Evolutionary conservation across 2,797 vertebrate genomes (phyloP).

Genomic region (Pempheris klunzingeri): DNA sequence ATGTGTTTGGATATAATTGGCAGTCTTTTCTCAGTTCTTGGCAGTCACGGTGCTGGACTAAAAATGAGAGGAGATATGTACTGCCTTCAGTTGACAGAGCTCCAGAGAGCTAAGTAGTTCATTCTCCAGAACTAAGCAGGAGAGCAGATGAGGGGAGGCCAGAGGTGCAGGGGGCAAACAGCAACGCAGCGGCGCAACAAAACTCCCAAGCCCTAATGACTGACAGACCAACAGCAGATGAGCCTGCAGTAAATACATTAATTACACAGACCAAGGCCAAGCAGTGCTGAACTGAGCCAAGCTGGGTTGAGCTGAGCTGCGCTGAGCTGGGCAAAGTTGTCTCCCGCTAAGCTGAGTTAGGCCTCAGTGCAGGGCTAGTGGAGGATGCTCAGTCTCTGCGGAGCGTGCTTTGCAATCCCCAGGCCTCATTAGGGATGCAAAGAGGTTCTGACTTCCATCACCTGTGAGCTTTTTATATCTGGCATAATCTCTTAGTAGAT

Average conservation of each 20-base stretch:
- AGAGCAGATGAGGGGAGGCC: conserved; percentile 55
- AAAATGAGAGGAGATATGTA: conserved; percentile 40
- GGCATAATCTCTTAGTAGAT: conserved; percentile 85
- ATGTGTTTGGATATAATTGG: conserved; percentile 60
- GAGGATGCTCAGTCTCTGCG: conserved; percentile 67
- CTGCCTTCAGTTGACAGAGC: conserved; percentile 36
- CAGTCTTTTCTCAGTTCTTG: conserved; percentile 48
- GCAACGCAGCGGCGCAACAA: conserved; percentile 50
- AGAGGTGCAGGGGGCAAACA: conserved; percentile 40
- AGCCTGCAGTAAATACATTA: conserved; percentile 80
- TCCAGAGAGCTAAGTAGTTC: conserved; percentile 53
- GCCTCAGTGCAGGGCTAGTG: conserved; percentile 51
- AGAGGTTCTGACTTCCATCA: conserved; percentile 80
- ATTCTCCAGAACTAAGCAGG: conserved; percentile 54
- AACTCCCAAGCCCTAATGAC: conserved; percentile 71
- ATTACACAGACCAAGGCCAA: conserved; percentile 78
- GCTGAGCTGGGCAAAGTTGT: conserved; percentile 46
- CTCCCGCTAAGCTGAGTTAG: conserved; percentile 63
- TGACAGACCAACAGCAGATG: conserved; percentile 66
- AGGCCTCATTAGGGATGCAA: conserved; percentile 82
- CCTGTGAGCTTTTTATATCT: conserved; percentile 85
- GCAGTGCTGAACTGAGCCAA: conserved; percentile 53
- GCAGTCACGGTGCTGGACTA: conserved; percentile 36
- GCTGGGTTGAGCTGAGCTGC: conserved; percentile 41
- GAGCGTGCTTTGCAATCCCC: conserved; percentile 74